Base-by-base conservation (phyloP, 1,140 invertebrate species). In the Cephus cinctus region DNA sequence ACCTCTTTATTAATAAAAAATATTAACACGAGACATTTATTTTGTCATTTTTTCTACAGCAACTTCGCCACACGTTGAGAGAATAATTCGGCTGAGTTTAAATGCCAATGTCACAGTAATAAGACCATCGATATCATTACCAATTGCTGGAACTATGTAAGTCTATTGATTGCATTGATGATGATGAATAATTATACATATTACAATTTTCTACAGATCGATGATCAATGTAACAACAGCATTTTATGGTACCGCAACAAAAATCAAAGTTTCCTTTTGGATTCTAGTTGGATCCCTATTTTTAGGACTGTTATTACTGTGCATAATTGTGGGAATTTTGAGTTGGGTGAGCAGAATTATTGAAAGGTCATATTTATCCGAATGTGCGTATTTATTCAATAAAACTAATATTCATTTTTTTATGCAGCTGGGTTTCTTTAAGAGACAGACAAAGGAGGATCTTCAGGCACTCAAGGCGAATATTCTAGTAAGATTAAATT, bases 231-330 rank as follows among this genome's bases (percentile, higher is more conserved):
- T 71, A 9, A 52, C 36, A 5, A 72, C 70, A 16, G 56, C 56
- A 15, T 73, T 77, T 47, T 49, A 72, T 39, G 60, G 55, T 16
- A 42, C 41, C n/a, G 32, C 40, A 5, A 55, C 57, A 18, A 39
- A 14, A 4, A 42, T 56, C 19, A 49, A 57, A 40, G 41, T 73
- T 2, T 60, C 57, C 18, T 20, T 62, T 20, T 75, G 69, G 71
- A 59, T 73, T 22, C 56, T 75, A 14, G 31, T 71, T 0, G 32
- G 68, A 1, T 69, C 73, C 1, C 43, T 73, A 8, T 56, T 63
- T 6, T 38, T 70, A 2, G 75, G 73, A 20, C 22, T 77, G 19
- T 23, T 76, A 8, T 36, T 73, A 16, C 49, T 77, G 12, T 52
- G 52, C 3, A 32, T 75, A 5, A 18, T 71, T n/a, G 44, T 53